phyloP scores from a whole-genome alignment of 2,797 vertebrate species.

The Malacoraja senta region DNA sequence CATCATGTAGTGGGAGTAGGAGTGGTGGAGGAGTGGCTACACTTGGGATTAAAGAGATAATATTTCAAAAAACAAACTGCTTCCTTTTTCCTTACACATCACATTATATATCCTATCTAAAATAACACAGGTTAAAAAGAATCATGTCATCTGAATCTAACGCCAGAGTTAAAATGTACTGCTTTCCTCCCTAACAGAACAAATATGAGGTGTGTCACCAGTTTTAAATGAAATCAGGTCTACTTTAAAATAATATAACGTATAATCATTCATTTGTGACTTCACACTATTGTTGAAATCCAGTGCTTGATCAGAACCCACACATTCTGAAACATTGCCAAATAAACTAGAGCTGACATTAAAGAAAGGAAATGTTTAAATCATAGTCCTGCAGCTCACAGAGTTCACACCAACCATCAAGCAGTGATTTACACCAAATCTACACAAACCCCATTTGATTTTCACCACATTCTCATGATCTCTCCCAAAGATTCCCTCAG shows the following conservation, averaged over 20 bases:
- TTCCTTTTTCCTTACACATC: background rate
- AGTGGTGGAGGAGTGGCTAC: background rate
- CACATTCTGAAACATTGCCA: background rate
- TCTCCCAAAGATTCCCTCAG: too few species aligned
- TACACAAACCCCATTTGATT: too few species aligned
- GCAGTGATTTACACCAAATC: too few species aligned
- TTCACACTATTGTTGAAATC: background rate
- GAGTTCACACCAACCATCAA: too few species aligned
- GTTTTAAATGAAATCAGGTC: background rate
- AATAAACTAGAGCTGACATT: background rate
- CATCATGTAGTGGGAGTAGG: background rate
- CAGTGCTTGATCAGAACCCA: background rate
- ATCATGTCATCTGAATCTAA: background rate
- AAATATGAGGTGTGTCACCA: background rate
- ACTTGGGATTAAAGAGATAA: background rate
- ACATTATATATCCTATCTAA: background rate
- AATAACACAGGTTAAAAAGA: background rate
- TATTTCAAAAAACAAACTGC: background rate
- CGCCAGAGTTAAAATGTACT: background rate
- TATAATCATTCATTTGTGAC: background rate
- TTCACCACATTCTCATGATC: too few species aligned
- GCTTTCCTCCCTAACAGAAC: background rate
- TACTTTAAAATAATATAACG: background rate
- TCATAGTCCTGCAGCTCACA: too few species aligned
- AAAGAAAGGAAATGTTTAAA: background rate